Percentiles rank a stretch among this genome's conserved stretches.
Conservation (phyloP, 2,113 vertebrate species). For the Chrysochloris asiatica region DNA sequence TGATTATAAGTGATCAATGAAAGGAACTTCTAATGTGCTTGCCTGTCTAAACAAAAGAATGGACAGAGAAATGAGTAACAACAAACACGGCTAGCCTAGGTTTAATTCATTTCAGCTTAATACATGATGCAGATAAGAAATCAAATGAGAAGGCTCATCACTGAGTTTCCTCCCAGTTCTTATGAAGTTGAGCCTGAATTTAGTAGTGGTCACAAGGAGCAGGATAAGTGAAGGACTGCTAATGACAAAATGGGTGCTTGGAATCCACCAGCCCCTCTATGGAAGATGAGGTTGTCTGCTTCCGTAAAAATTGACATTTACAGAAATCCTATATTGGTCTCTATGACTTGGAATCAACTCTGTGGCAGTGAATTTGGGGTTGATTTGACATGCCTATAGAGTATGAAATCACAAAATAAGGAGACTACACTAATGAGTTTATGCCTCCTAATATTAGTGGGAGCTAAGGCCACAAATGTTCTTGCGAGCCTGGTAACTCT, state of each 20-base stretch:
- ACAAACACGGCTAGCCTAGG: background rate
- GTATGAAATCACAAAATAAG: background rate
- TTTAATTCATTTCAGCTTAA: background rate
- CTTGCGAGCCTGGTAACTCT: no score
- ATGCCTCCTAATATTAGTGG: background rate
- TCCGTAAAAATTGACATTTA: no score
- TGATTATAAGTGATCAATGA: background rate
- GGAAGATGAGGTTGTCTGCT: no score
- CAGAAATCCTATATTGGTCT: no score
- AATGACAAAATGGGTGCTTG: no score
- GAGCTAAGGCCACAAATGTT: fast-evolving
- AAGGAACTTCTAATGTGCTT: background rate
- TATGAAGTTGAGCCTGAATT: background rate
- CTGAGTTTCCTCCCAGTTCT: background rate
- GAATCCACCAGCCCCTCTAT: no score
- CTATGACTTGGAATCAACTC: no score
- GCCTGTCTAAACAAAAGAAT: background rate
- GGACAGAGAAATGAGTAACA: background rate
- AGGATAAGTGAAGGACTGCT: no score
- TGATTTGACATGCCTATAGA: background rate
- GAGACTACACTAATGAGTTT: background rate
- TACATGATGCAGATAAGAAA: background rate
- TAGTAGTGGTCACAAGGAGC: no score
- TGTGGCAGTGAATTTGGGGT: no score
- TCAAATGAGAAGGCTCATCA: background rate